Percentiles rank a stretch among this genome's conserved stretches.
phyloP scores from a whole-genome alignment of 2,113 vertebrate genomes.

The Chitala chitala region DNA sequence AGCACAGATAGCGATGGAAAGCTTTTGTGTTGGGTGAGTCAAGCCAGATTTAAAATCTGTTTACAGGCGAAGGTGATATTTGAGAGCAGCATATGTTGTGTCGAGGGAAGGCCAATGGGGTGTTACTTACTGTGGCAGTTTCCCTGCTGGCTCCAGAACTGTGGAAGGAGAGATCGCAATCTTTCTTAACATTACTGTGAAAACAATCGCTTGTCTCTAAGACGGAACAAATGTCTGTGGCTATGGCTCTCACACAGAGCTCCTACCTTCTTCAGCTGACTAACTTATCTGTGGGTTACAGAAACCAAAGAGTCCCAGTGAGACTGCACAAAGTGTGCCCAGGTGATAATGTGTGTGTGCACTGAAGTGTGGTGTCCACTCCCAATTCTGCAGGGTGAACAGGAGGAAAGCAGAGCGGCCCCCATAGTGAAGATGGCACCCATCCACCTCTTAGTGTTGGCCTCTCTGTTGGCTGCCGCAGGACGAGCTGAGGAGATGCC shows the following conservation, averaged over 20 bases:
- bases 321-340: neutral
- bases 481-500: constrained; percentile 27
- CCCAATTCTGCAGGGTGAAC: constrained; percentile 15
- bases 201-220: too few species aligned
- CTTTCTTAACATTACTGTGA: too few species aligned
- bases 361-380: neutral
- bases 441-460: constrained; percentile 37
- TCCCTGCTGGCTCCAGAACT: neutral
- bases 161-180: neutral
- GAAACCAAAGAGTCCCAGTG: neutral
- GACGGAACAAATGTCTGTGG: too few species aligned
- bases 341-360: neutral
- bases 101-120: too few species aligned
- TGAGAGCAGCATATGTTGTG: neutral
- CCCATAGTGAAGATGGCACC: constrained; percentile 42
- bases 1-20: neutral
- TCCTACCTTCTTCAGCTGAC: neutral
- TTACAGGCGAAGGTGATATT: neutral
- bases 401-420: neutral
- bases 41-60: neutral
- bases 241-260: too few species aligned
- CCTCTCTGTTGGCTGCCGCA: constrained; percentile 36
- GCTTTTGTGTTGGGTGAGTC: neutral
- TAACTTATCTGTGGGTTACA: neutral
- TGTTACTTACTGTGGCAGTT: too few species aligned